Conservation (phyloP, 2,113 vertebrate species). For the Sigmodon hispidus region DNA sequence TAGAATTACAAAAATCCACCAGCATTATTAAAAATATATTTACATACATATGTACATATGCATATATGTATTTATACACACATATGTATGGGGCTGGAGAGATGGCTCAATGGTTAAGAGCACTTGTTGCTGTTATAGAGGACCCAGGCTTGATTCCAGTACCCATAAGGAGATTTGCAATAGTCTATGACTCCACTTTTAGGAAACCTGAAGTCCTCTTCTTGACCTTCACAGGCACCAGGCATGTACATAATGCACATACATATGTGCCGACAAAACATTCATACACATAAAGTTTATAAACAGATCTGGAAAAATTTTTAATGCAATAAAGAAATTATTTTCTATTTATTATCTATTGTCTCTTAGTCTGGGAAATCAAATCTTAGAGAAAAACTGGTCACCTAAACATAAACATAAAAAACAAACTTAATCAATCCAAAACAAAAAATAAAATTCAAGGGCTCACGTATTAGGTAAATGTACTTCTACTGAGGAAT, state of each 20-base stretch:
- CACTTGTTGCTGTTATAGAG: too few species aligned
- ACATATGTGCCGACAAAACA: not conserved
- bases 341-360: not conserved
- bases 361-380: not conserved
- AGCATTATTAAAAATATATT: not conserved
- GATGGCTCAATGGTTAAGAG: not conserved
- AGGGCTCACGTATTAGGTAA: not conserved
- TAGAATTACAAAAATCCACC: not conserved
- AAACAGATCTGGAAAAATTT: not conserved
- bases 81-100: too few species aligned
- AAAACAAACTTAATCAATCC: not conserved
- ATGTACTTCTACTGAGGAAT: not conserved
- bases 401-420: not conserved
- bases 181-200: not conserved
- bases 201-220: not conserved
- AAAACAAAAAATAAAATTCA: too few species aligned
- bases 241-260: not conserved
- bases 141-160: not conserved
- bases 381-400: not conserved
- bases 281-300: not conserved
- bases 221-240: not conserved
- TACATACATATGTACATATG: too few species aligned
- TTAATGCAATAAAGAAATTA: not conserved
- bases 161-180: not conserved
- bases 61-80: too few species aligned